These are phyloP conservation scores for Notodonta dromedarius DNA, from an alignment of 2,888 invertebrate genomes.

Conservation along the genomic window DNA sequence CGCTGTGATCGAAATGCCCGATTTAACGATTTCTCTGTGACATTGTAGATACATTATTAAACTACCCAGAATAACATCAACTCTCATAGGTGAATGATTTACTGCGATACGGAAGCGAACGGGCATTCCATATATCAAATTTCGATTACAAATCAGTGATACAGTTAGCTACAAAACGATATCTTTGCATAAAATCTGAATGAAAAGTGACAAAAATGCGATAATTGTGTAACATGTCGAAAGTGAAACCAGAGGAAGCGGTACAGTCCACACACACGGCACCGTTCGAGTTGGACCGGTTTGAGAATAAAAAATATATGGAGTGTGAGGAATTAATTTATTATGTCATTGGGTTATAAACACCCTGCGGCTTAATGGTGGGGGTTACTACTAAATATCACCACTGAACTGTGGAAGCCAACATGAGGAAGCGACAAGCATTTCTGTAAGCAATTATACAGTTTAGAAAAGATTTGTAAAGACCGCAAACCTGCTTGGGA, in stretches of 20 bases:
- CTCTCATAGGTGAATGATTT: no score
- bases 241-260: slow-evolving; percentile 27
- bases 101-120: neutral
- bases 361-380: neutral
- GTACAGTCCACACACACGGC: slow-evolving; percentile 13
- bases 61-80: no score
- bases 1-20: no score
- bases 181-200: neutral
- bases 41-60: no score
- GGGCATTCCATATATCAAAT: neutral
- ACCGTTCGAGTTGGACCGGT: slow-evolving; percentile 15
- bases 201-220: slow-evolving; percentile 6
- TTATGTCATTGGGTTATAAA: slow-evolving; percentile 8
- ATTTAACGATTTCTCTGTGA: no score
- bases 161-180: neutral
- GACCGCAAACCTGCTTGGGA: no score
- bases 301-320: slow-evolving; percentile 2
- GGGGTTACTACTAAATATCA: no score
- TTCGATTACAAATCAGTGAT: no score
- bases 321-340: neutral
- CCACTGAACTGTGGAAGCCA: no score
- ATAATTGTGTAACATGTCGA: slow-evolving; percentile 28
- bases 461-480: no score
- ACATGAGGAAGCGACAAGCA: no score
- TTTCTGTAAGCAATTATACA: no score